Evolutionary conservation across 2,888 invertebrate genomes (phyloP), one percentile per base, ranked within the genome.

Genomic region (Branchellion lobata): DNA sequence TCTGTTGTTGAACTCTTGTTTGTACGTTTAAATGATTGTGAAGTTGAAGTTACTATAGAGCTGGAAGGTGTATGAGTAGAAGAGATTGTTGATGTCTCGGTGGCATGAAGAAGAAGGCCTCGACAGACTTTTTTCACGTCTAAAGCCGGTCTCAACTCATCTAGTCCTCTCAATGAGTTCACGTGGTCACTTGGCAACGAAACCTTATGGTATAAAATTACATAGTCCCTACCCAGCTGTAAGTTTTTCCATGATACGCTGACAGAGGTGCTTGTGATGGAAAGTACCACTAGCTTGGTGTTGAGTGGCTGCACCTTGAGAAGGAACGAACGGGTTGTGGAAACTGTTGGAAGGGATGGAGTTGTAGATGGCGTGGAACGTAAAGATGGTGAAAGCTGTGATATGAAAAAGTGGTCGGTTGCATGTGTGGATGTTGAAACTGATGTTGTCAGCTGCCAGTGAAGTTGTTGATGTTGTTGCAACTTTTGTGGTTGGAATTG

Each of bases 231-330:
- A n/a, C 69, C 57, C 47, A 78, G 78, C 29, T 79, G 71, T 21
- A 80, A 73, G 79, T 79, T 80, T 14, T 75, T 77, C 83, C 83
- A 83, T 14, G 82, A 82, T 34, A 83, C 80, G 11, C 82, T 83
- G 29, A 82, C 75, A 24, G 82, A 81, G 34, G 78, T 75, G n/a
- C 75, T 33, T 5, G 82, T 80, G n/a, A 82, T 75, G 29, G 80
- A 68, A 21, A 82, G 81, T 40, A 83, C 61, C 40, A 83, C 77
- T 27, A 82, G 79, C 65, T 80, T 80, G 14, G 81, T 81, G 24
- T 57, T 75, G 78, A 81, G 69, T 72, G 79, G 81, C 24, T 81
- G 75, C n/a, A 83, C 82, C 18, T 51, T 80, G 18, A 83, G 31
- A 24, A 31, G 36, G 36, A 79, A 75, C 14, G 51, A 65, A 24